Evolutionary conservation across 2,888 invertebrate species (phyloP), one percentile per base, ranked within the genome.

Genomic region (Oscheius onirici): DNA sequence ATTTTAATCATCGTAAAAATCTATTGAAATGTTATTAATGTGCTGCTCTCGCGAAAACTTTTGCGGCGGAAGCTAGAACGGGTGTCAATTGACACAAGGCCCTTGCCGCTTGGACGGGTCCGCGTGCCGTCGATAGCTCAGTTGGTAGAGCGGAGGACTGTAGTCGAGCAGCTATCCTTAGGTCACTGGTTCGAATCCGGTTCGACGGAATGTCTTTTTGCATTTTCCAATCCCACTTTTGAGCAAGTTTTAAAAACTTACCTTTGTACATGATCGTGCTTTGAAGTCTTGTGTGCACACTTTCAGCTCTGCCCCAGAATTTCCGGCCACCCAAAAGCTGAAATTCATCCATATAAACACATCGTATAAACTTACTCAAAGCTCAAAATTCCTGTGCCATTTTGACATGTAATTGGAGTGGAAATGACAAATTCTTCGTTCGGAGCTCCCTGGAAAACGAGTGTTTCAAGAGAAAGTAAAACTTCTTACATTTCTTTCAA

Each of bases 161-260:
- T 73, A 73, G 73, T 13, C 1, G 17, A 2, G 58, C 41, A 71
- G 74, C 68, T 68, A 80, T 78, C 81, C 79, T 79, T 81, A 81
- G 81, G 81, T 79, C 79, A 77, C 81, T 81, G 81, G 81, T 81
- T 81, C 81, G 77, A 78, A 78, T 80, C 80, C 80, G 78, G 80
- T 75, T 80, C 75, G 77, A 77, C 77, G 79, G 79, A 79, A 67
- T 74, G 61, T 43, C 67, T 75, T 78, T 74, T 57, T 51, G 46
- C 46, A 17, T 46, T 46, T 15, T 46, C 11, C 11, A 10, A 5
- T 46, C 46, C 5, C 5, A 5, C 3, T 46, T 3, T 46, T 46
- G 3, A 6, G 3, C 34, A 34, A 34, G 5, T 34, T 34, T 34
- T 34, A 6, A 34, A 10, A 46, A n/a, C 41, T 49, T 34, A 80